phyloP scores from a whole-genome alignment of 2,888 invertebrate species.

The Pantelozetes paolii region DNA sequence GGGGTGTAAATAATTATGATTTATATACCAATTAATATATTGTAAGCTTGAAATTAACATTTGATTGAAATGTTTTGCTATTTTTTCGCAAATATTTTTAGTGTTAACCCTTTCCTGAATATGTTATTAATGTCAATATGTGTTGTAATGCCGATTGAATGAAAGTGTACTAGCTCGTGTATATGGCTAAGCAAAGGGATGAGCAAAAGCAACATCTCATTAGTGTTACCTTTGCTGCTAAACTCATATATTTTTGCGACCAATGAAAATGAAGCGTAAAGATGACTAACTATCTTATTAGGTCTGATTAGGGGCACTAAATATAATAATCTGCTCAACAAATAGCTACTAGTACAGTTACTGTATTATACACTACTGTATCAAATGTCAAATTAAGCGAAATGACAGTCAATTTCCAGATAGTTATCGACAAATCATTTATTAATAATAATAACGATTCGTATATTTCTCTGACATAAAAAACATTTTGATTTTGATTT shows the following conservation, averaged over 20 bases:
- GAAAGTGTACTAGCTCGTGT: no score
- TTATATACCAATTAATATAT: no score
- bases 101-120: no score
- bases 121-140: background rate
- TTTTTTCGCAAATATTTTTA: no score
- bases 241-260: background rate
- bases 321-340: conserved; percentile 29
- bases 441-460: background rate
- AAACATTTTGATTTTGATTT: no score
- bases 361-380: conserved; percentile 10
- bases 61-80: no score
- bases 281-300: conserved; percentile 21
- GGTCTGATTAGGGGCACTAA: conserved; percentile 13
- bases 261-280: background rate
- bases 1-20: no score
- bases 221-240: conserved; percentile 18
- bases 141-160: no score
- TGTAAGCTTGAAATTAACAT: no score
- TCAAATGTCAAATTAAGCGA: conserved; percentile 31
- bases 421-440: background rate
- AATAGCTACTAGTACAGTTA: background rate
- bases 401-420: conserved; percentile 17
- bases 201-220: conserved; percentile 18
- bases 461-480: no score
- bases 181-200: background rate